phyloP scores from a whole-genome alignment of 1,140 invertebrate genomes.

The Papilio xuthus region DNA sequence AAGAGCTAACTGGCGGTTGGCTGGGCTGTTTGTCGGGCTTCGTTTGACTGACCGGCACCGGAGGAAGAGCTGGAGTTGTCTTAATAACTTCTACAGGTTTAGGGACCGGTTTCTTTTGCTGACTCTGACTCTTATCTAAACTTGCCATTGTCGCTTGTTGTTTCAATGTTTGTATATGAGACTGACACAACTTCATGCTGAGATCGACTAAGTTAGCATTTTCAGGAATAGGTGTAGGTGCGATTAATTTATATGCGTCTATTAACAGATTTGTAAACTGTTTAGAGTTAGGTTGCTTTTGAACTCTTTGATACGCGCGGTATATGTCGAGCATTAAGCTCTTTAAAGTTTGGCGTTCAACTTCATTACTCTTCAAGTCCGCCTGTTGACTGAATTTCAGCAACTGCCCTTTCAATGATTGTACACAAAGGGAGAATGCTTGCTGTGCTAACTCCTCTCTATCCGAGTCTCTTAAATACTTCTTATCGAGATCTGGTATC shows the following conservation, averaged over 20 bases:
- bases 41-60: conserved; percentile 37
- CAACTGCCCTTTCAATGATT: conserved; percentile 82
- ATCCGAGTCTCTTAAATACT: conserved; percentile 91
- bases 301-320: conserved; percentile 83
- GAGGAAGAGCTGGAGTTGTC: conserved; percentile 39
- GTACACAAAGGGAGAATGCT: conserved; percentile 86
- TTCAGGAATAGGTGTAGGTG: conserved; percentile 62
- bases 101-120: conserved; percentile 63
- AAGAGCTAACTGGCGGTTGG: conserved; percentile 35
- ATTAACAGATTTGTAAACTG: conserved; percentile 83
- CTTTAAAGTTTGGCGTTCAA: conserved; percentile 74
- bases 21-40: conserved; percentile 51
- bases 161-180: conserved; percentile 59
- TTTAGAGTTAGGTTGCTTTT: conserved; percentile 83
- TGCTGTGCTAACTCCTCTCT: conserved; percentile 88
- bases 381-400: conserved; percentile 74
- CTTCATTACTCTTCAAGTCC: conserved; percentile 71
- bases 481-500: conserved; percentile 92
- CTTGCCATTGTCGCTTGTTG: conserved; percentile 63
- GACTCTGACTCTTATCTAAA: conserved; percentile 61
- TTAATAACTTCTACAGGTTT: conserved; percentile 57
- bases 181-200: conserved; percentile 76
- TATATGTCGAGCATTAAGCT: conserved; percentile 84
- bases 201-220: conserved; percentile 74
- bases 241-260: conserved; percentile 83